A percentile compares a stretch with the other conserved stretches of the same genome.
Evolutionary conservation across 2,888 invertebrate species (phyloP).

Genomic region (Troglohyphantes excavatus): DNA sequence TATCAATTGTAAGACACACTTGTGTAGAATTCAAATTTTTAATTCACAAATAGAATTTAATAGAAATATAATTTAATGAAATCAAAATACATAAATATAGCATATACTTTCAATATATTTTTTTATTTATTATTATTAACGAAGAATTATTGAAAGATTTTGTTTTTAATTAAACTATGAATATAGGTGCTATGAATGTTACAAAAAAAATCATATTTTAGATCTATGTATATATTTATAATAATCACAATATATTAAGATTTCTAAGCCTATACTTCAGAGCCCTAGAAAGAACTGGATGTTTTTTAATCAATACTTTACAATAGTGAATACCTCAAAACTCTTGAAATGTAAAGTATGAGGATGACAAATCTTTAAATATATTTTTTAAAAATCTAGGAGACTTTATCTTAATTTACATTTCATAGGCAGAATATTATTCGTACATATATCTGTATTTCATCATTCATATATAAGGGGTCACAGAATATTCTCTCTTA

Average conservation of each 20-base stretch:
- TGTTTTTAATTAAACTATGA: too few relatives aligned
- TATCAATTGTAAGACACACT: too few relatives aligned
- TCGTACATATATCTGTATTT: constrained; percentile 20
- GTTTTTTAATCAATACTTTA: background rate
- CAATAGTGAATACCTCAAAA: background rate
- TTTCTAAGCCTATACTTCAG: background rate
- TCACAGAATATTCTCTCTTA: constrained; percentile 34
- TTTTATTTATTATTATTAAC: too few relatives aligned
- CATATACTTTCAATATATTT: too few relatives aligned
- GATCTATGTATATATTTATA: too few relatives aligned
- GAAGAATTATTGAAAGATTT: too few relatives aligned
- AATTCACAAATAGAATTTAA: too few relatives aligned
- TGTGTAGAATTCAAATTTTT: too few relatives aligned
- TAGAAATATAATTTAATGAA: too few relatives aligned
- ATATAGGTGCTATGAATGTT: too few relatives aligned
- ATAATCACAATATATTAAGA: background rate
- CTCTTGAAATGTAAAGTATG: background rate
- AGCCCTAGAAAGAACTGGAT: background rate
- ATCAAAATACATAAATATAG: too few relatives aligned
- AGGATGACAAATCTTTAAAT: background rate
- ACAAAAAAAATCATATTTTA: too few relatives aligned
- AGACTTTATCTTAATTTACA: constrained; percentile 1
- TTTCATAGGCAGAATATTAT: background rate
- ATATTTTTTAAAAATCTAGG: constrained; percentile 1
- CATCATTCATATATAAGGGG: constrained; percentile 25